Evolutionary conservation across 1,140 invertebrate species (phyloP).

Genomic region (Drosophila miranda): DNA sequence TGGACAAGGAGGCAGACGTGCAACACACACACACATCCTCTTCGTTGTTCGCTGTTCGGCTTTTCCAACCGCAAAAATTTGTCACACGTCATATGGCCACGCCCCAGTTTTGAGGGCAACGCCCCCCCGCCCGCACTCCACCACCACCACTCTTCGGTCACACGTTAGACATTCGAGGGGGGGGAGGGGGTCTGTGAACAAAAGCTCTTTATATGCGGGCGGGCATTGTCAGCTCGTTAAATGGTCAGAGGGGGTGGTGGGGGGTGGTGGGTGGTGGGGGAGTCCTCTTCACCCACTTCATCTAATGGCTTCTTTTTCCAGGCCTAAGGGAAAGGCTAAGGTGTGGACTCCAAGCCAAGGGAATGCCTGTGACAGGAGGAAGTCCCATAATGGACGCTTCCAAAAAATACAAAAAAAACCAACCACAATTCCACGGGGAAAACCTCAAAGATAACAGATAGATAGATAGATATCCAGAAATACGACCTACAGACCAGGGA

Average conservation of each 20-base stretch:
- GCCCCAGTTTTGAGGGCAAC: constrained; percentile 44
- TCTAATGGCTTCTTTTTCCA: not conserved
- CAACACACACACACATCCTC: constrained; percentile 32
- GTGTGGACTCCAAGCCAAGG: not conserved
- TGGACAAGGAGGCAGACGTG: constrained; percentile 53
- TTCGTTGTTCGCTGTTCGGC: constrained; percentile 27
- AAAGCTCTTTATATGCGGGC: constrained; percentile 49
- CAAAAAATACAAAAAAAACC: too few relatives aligned
- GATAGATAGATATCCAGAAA: too few relatives aligned
- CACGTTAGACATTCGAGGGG: not conserved
- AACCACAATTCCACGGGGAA: too few relatives aligned
- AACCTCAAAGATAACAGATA: too few relatives aligned
- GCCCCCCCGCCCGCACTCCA: constrained; percentile 3
- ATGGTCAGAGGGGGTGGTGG: not conserved
- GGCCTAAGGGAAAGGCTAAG: not conserved
- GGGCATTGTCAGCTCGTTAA: constrained; percentile 59
- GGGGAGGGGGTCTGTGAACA: constrained; percentile 12
- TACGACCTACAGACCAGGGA: too few relatives aligned
- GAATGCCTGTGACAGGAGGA: not conserved
- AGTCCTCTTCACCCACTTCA: not conserved
- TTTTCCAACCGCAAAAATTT: constrained; percentile 67
- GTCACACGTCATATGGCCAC: constrained; percentile 67
- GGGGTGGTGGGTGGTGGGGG: not conserved
- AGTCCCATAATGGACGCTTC: constrained; percentile 16
- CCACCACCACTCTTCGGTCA: too few relatives aligned